Percentiles rank a stretch among this genome's conserved stretches.
phyloP scores from a whole-genome alignment of 2,113 vertebrate species.

The Podocnemis expansa region DNA sequence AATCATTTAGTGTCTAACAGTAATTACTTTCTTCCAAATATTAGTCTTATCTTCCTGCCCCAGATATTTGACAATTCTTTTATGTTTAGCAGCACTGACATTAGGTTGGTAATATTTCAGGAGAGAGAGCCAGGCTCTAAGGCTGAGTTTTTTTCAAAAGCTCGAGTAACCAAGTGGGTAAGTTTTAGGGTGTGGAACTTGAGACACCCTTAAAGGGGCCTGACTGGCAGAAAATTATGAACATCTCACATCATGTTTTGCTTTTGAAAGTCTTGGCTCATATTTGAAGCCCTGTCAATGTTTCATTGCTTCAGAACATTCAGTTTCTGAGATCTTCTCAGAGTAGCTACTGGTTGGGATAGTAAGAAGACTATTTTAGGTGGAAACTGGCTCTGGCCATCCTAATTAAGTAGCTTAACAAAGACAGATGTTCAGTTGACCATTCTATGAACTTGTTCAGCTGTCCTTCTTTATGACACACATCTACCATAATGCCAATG shows the following conservation, averaged over 20 bases:
- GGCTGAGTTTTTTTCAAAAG: neutral
- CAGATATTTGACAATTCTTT: neutral
- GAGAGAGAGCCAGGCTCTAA: neutral
- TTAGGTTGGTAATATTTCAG: neutral
- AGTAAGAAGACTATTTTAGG: neutral
- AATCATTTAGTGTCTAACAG: neutral
- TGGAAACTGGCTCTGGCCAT: neutral
- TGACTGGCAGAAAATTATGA: neutral
- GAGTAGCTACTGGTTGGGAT: neutral
- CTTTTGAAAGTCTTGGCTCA: neutral
- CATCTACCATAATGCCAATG: accelerated
- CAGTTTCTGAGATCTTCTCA: neutral
- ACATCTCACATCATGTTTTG: neutral
- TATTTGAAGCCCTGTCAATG: neutral
- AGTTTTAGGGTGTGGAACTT: neutral
- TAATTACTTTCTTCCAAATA: neutral
- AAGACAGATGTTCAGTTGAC: neutral
- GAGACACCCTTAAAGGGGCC: neutral
- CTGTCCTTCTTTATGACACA: neutral
- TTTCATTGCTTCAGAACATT: neutral
- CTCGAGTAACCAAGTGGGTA: neutral
- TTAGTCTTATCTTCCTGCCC: neutral
- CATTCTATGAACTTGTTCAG: neutral
- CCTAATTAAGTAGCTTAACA: neutral
- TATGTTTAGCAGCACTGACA: neutral